Percentiles rank a stretch among this genome's conserved stretches.
phyloP scores from a whole-genome alignment of 2,797 vertebrate species.

The Hydrophis major region DNA sequence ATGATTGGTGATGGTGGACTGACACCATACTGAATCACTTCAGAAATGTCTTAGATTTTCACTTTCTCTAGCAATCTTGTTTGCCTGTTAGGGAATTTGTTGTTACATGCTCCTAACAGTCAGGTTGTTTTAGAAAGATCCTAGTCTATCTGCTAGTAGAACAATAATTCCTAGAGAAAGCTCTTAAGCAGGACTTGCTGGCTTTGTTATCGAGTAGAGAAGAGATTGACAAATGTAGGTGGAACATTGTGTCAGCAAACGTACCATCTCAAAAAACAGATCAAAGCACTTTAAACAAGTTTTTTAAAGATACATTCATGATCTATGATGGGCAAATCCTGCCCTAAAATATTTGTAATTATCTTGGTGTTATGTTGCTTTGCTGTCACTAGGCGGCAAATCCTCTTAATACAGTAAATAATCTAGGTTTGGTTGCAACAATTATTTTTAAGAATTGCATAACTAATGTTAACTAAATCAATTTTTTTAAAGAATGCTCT shows the following conservation, averaged over 20 bases:
- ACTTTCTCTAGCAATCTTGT: neutral
- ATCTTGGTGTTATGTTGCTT: neutral
- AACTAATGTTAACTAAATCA: neutral
- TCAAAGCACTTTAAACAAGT: neutral
- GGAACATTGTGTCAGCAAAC: neutral
- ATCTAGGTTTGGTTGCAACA: neutral
- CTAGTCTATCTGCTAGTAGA: neutral
- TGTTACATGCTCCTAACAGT: neutral
- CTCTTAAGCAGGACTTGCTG: neutral
- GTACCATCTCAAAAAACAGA: neutral
- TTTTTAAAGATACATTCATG: neutral
- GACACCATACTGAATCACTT: neutral
- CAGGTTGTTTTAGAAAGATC: neutral
- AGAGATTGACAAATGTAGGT: neutral
- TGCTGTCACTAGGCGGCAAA: slow-evolving; percentile 9
- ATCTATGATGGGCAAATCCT: neutral
- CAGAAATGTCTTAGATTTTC: neutral
- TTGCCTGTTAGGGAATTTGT: neutral
- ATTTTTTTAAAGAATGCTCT: neutral
- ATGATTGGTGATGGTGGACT: neutral
- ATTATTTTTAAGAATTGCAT: neutral
- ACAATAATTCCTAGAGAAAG: neutral
- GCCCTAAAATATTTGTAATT: neutral
- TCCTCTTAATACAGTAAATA: neutral
- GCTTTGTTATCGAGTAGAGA: neutral